A percentile compares a stretch with the other conserved stretches of the same genome.
phyloP scores from a whole-genome alignment of 2,888 invertebrate genomes.

The Opisthograptis luteolata region DNA sequence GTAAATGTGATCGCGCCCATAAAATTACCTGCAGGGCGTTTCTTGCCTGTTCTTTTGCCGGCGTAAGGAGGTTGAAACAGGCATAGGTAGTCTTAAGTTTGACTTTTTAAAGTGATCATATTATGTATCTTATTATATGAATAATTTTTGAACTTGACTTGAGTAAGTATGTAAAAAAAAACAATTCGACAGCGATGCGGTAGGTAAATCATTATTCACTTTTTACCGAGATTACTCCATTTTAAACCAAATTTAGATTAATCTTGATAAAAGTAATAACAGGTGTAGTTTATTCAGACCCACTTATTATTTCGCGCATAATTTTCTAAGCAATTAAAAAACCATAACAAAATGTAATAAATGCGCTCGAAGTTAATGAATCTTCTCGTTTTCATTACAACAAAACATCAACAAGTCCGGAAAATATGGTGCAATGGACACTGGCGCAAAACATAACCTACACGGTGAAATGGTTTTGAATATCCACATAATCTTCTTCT shows the following conservation, averaged over 20 bases:
- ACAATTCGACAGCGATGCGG: conserved; percentile 7
- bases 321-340: conserved; percentile 22
- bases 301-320: conserved; percentile 14
- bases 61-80: too few species aligned
- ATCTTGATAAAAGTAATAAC: conserved; percentile 19
- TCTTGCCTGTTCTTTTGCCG: too few species aligned
- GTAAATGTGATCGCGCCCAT: too few species aligned
- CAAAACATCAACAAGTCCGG: not conserved
- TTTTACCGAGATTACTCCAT: conserved; percentile 5
- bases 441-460: not conserved
- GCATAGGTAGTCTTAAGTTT: too few species aligned
- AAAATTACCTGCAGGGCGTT: too few species aligned
- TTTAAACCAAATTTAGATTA: conserved; percentile 16
- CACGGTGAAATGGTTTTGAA: too few species aligned
- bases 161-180: not conserved
- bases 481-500: too few species aligned
- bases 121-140: too few species aligned
- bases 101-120: too few species aligned
- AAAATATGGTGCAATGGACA: not conserved
- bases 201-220: conserved; percentile 15
- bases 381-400: conserved; percentile 9
- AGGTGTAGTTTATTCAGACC: conserved; percentile 16
- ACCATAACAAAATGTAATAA: conserved; percentile 19
- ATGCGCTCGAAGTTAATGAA: conserved; percentile 16
- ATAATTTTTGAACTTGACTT: not conserved